phyloP scores from a whole-genome alignment of 23 tunicate species.

The Corella eumyota region DNA sequence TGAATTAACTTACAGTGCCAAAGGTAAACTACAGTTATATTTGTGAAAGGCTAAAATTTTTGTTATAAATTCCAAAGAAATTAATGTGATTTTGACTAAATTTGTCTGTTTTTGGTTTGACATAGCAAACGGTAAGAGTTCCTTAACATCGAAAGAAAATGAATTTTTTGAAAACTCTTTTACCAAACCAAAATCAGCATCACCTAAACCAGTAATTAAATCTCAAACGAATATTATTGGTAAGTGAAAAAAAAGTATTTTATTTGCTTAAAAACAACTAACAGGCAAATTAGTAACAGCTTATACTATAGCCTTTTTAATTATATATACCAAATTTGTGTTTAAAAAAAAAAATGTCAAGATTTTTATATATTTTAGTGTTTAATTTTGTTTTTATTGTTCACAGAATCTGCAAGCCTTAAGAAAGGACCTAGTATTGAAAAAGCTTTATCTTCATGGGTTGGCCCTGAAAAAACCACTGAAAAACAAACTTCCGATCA shows the following conservation, averaged over 20 bases:
- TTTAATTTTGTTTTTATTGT: neutral
- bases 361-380: neutral
- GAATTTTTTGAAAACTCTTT: constrained; percentile 48
- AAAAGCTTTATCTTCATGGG: constrained; percentile 45
- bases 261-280: too few species aligned
- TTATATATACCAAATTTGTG: too few species aligned
- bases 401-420: neutral
- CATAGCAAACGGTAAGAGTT: too few species aligned
- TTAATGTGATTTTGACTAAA: neutral
- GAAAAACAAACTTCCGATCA: constrained; percentile 9
- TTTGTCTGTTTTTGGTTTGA: too few species aligned
- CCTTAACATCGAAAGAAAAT: constrained; percentile 19
- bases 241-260: neutral
- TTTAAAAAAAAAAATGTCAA: neutral
- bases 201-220: constrained; percentile 5
- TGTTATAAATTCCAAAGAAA: too few species aligned
- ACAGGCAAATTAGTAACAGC: too few species aligned
- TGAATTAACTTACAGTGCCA: constrained; percentile 37
- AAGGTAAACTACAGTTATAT: neutral
- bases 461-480: neutral
- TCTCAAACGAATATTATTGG: neutral
- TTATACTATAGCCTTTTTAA: neutral
- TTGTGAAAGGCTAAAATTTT: neutral
- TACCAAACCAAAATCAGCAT: constrained; percentile 12
- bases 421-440: constrained; percentile 65